Evolutionary conservation across 2,888 invertebrate species (phyloP).

Genomic region (Conus canariensis): DNA sequence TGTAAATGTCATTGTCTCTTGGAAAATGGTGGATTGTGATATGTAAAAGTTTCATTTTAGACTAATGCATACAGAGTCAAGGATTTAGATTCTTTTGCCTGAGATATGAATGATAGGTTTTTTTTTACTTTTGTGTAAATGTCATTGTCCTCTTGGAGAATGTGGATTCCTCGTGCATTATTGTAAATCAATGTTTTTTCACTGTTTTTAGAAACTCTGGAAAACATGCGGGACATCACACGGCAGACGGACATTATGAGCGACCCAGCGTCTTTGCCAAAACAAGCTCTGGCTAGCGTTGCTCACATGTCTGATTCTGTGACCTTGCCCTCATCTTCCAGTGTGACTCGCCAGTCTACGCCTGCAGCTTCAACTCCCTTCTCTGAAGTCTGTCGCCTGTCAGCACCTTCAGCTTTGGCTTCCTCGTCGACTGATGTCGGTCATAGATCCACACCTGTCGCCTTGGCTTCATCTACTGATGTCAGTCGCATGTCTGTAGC

Average conservation of each 20-base stretch:
- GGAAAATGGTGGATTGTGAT: too few species aligned
- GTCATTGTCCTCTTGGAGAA: too few species aligned
- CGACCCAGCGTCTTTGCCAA: slow-evolving; percentile 37
- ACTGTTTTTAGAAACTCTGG: slow-evolving; percentile 36
- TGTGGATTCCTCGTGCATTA: background rate
- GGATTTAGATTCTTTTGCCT: too few species aligned
- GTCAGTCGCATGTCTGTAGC: background rate
- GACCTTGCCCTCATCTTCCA: background rate
- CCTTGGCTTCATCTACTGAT: background rate
- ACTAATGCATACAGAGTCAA: too few species aligned
- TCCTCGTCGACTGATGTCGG: background rate
- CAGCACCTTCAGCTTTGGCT: background rate
- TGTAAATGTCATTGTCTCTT: too few species aligned
- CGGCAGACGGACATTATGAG: slow-evolving; percentile 42
- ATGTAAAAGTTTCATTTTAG: too few species aligned
- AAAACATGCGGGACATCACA: slow-evolving; percentile 41
- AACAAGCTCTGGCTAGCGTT: slow-evolving; percentile 40
- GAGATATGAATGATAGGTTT: too few species aligned
- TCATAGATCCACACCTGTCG: background rate
- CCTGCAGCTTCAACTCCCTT: background rate
- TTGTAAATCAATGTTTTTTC: background rate
- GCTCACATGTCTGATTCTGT: background rate
- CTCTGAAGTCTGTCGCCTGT: background rate
- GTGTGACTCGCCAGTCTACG: background rate
- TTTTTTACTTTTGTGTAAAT: too few species aligned